Conservation (phyloP, 2,797 vertebrate species). For the Lithobates sylvaticus region DNA sequence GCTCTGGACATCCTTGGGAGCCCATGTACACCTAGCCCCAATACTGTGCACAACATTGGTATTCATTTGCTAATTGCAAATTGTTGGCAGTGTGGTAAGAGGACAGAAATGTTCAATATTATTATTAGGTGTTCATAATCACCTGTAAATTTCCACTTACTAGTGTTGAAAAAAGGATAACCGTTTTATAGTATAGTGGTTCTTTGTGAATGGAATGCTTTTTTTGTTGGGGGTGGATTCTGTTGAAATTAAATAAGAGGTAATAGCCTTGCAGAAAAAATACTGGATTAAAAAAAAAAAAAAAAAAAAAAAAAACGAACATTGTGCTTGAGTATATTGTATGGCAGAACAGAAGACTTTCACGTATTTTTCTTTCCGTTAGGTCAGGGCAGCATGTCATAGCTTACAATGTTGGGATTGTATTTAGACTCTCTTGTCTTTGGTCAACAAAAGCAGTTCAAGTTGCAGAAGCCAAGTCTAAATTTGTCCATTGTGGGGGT, state of each 20-base stretch:
- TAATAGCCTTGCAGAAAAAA: neutral
- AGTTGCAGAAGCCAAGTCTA: slow-evolving; percentile 24
- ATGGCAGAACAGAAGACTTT: neutral
- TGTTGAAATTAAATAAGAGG: neutral
- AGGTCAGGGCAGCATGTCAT: slow-evolving; percentile 13
- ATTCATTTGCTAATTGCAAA: neutral
- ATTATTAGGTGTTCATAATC: no score
- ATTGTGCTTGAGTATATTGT: neutral
- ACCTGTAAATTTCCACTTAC: neutral
- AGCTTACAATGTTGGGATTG: slow-evolving; percentile 16
- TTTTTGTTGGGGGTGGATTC: neutral
- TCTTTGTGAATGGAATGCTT: neutral
- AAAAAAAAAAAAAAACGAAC: neutral
- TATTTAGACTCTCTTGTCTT: slow-evolving; percentile 31
- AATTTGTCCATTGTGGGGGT: slow-evolving; percentile 8
- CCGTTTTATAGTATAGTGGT: neutral
- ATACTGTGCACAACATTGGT: neutral
- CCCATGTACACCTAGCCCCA: neutral
- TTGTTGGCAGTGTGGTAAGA: neutral
- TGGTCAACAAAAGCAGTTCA: slow-evolving; percentile 50
- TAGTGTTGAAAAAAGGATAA: neutral
- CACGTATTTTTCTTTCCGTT: neutral
- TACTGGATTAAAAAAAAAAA: neutral
- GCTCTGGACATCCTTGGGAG: neutral
- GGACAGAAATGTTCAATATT: neutral